A percentile compares a stretch with the other conserved stretches of the same genome.
These are phyloP conservation scores for Distichodus sexfasciatus DNA, from an alignment of 2,797 vertebrate genomes.

Conservation along the genomic window DNA sequence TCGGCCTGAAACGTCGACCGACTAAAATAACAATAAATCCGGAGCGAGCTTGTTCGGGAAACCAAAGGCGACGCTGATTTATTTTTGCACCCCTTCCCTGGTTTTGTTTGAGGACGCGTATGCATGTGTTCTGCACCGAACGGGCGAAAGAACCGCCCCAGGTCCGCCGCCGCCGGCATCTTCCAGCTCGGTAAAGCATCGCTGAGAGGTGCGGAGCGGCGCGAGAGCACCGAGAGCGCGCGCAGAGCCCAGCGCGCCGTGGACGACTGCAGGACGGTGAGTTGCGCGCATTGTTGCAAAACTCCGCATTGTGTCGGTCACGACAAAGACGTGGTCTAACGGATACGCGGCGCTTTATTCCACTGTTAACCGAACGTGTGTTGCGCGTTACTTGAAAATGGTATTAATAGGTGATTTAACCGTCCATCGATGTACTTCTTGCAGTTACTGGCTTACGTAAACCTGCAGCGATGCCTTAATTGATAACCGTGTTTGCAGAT, in stretches of 20 bases:
- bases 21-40: no score
- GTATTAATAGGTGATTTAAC: no score
- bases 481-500: no score
- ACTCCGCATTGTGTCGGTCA: neutral
- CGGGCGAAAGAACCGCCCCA: constrained; percentile 93
- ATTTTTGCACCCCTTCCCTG: constrained; percentile 48
- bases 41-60: no score
- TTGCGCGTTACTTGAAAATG: no score
- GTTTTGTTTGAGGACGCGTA: constrained; percentile 74
- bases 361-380: no score
- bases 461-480: no score
- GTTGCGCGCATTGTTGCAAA: constrained; percentile 54
- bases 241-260: constrained; percentile 75
- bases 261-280: constrained; percentile 93
- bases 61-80: constrained; percentile 80
- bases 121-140: constrained; percentile 97
- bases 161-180: constrained; percentile 80
- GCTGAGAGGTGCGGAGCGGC: constrained; percentile 79
- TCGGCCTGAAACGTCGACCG: no score
- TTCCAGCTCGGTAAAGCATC: constrained; percentile 79
- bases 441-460: no score
- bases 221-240: constrained; percentile 80
- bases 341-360: no score
- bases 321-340: no score
- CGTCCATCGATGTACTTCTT: no score